phyloP scores from a whole-genome alignment of 2,797 vertebrate species.

The Alauda arvensis region DNA sequence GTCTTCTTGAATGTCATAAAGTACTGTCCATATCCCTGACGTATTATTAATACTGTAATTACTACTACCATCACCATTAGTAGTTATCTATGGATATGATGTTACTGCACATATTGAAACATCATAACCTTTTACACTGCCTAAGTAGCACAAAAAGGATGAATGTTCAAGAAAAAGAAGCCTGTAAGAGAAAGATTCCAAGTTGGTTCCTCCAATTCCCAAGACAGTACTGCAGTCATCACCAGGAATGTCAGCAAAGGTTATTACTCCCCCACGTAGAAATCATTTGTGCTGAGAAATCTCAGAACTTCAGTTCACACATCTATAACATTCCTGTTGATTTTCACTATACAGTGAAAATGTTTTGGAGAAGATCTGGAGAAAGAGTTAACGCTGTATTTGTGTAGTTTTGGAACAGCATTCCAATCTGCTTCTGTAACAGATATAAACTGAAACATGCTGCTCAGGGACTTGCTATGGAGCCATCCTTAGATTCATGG shows the following conservation, averaged over 20 bases:
- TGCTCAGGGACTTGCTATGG: not conserved
- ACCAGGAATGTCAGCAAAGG: not conserved
- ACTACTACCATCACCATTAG: not conserved
- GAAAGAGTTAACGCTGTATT: not conserved
- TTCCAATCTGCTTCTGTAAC: slow-evolving; percentile 7
- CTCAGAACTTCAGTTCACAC: not conserved
- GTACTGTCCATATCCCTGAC: not conserved
- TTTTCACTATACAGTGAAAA: not conserved
- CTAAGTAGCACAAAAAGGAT: not conserved
- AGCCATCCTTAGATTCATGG: not conserved
- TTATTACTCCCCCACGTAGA: not conserved
- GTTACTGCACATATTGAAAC: not conserved
- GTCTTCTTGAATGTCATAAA: not conserved
- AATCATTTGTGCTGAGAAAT: not conserved
- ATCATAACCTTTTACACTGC: not conserved
- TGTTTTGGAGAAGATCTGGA: not conserved
- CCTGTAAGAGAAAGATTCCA: not conserved
- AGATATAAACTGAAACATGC: not conserved
- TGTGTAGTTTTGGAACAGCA: not conserved
- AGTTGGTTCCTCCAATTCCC: not conserved
- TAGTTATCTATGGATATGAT: not conserved
- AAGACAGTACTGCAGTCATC: not conserved
- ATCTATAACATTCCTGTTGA: not conserved
- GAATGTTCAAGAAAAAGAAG: not conserved
- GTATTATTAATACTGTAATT: not conserved